Evolutionary conservation across 2,113 vertebrate species (phyloP).

Genomic region (Pachyramphus minor): DNA sequence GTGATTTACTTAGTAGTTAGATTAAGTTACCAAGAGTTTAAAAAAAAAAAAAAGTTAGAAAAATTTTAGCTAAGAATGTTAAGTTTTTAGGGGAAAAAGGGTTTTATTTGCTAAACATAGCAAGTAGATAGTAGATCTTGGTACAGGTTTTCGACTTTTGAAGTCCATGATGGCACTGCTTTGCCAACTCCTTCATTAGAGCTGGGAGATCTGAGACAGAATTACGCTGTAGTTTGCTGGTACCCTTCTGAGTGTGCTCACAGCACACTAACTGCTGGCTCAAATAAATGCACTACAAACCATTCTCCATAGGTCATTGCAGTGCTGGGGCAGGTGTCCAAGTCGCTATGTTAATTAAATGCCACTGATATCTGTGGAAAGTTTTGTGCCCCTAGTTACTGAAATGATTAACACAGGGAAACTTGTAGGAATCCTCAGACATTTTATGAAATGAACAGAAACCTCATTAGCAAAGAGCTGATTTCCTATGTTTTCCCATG

Average conservation of each 20-base stretch:
- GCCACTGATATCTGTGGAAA: background rate
- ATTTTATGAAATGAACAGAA: background rate
- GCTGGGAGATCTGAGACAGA: background rate
- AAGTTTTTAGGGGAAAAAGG: rapidly evolving
- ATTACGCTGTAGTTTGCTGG: background rate
- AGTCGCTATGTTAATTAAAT: background rate
- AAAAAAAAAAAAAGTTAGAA: background rate
- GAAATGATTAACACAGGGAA: background rate
- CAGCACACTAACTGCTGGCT: background rate
- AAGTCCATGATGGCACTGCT: background rate
- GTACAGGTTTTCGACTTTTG: background rate
- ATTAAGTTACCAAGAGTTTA: background rate
- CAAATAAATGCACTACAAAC: background rate
- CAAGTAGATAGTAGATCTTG: background rate
- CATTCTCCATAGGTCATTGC: background rate
- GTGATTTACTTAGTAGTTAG: background rate
- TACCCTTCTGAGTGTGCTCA: background rate
- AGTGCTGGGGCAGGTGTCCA: background rate
- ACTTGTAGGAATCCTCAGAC: background rate
- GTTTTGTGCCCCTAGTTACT: background rate
- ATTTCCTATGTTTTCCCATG: background rate
- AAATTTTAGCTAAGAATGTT: background rate
- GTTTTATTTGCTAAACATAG: background rate
- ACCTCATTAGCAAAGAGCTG: background rate
- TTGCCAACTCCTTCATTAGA: background rate